Conservation (phyloP, 2,797 vertebrate species). For the Telmatherina bonti region DNA sequence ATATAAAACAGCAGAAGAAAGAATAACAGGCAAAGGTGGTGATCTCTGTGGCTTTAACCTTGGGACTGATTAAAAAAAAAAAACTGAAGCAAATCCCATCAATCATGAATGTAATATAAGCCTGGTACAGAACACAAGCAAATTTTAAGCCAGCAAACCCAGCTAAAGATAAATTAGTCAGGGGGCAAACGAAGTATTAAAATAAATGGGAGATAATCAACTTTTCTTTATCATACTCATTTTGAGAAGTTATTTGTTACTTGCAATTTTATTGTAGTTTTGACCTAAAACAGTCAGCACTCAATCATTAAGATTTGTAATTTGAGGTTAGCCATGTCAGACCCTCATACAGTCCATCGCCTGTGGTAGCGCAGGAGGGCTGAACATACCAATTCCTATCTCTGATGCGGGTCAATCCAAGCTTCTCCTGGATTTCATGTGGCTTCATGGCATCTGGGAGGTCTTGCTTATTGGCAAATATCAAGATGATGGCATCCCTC, state of each 20-base stretch:
- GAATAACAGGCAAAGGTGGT: slow-evolving; percentile 80
- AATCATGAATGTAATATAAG: slow-evolving; percentile 72
- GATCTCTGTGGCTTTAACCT: slow-evolving; percentile 78
- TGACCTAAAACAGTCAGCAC: slow-evolving; percentile 89
- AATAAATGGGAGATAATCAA: slow-evolving; percentile 86
- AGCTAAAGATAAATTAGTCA: slow-evolving; percentile 84
- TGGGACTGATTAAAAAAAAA: slow-evolving; percentile 67
- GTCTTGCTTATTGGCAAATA: slow-evolving; percentile 99
- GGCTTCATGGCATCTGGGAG: slow-evolving; percentile 99
- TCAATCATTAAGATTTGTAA: slow-evolving; percentile 99
- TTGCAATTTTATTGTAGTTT: slow-evolving; percentile 82
- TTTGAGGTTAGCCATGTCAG: slow-evolving; percentile 99
- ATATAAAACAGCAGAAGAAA: slow-evolving; percentile 78
- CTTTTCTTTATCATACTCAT: slow-evolving; percentile 84
- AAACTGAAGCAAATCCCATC: slow-evolving; percentile 75
- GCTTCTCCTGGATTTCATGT: slow-evolving; percentile 99
- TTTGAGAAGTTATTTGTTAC: slow-evolving; percentile 86
- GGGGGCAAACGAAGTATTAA: slow-evolving; percentile 81
- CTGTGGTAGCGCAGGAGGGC: slow-evolving; percentile 97
- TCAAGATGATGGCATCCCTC: slow-evolving; percentile 99
- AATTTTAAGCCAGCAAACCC: slow-evolving; percentile 83
- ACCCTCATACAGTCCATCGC: slow-evolving; percentile 99
- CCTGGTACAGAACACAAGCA: slow-evolving; percentile 80
- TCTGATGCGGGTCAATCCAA: slow-evolving; percentile 98
- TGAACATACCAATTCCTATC: slow-evolving; percentile 99